These are phyloP conservation scores for Orcinus orca DNA, from an alignment of 2,113 vertebrate species.

Conservation along the genomic window DNA sequence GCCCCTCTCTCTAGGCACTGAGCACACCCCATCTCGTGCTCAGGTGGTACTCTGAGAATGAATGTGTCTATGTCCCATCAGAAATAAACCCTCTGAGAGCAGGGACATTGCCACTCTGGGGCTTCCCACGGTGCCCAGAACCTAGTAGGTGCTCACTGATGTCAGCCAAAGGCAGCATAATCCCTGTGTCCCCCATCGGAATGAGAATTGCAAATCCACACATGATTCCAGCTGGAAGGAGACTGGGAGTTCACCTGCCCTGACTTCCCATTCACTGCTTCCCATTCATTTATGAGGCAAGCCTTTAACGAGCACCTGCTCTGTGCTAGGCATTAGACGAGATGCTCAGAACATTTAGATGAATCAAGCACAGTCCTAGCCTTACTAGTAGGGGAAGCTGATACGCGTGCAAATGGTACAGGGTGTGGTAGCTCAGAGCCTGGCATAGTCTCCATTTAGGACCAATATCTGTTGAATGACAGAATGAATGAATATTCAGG, in stretches of 20 bases:
- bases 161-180: background rate
- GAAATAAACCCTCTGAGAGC: background rate
- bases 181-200: no score
- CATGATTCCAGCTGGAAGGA: background rate
- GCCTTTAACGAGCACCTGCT: background rate
- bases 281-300: background rate
- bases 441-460: background rate
- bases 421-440: background rate
- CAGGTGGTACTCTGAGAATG: background rate
- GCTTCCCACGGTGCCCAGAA: fast-evolving
- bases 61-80: background rate
- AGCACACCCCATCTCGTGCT: background rate
- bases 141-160: background rate
- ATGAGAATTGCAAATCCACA: background rate
- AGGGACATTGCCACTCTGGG: background rate
- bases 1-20: background rate
- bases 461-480: background rate
- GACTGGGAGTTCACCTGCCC: no score
- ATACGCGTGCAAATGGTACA: fast-evolving
- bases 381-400: background rate
- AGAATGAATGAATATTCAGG: background rate
- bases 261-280: background rate
- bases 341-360: background rate
- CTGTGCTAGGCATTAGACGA: background rate
- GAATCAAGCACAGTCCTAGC: background rate